Conservation (phyloP, 2,888 invertebrate species). For the Drosophila suboccidentalis region DNA sequence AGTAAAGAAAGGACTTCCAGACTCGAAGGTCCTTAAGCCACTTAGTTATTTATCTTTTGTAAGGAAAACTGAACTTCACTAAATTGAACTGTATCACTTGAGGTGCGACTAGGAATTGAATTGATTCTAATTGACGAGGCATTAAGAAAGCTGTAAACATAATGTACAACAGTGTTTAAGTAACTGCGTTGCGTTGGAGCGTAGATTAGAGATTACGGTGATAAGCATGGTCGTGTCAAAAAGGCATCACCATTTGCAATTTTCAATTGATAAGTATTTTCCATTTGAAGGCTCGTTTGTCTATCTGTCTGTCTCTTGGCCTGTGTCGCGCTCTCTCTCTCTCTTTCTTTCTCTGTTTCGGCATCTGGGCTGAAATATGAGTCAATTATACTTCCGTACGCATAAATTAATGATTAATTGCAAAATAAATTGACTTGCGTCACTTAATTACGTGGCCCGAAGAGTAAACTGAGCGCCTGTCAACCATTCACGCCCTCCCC, state of each 20-base stretch:
- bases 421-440: slow-evolving; percentile 84
- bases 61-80: not conserved
- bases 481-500: slow-evolving; percentile 38
- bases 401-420: slow-evolving; percentile 84
- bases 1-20: not conserved
- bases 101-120: slow-evolving; percentile 2
- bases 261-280: slow-evolving; percentile 50
- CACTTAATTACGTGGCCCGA: slow-evolving; percentile 75
- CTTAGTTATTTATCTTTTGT: not conserved
- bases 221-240: not conserved
- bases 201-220: too few relatives aligned
- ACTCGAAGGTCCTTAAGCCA: not conserved
- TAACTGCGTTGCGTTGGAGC: not conserved
- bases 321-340: not conserved
- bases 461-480: slow-evolving; percentile 50
- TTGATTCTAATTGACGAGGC: not conserved
- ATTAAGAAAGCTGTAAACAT: not conserved
- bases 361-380: slow-evolving; percentile 71
- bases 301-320: not conserved
- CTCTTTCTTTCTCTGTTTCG: slow-evolving; percentile 1
- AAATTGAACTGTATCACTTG: not conserved
- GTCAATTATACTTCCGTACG: slow-evolving; percentile 78
- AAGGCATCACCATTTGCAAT: slow-evolving; percentile 27
- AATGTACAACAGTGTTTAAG: not conserved
- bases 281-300: slow-evolving; percentile 7